A percentile compares a stretch with the other conserved stretches of the same genome.
These are phyloP conservation scores for Formica selysi DNA, from an alignment of 1,140 invertebrate genomes.

Conservation along the genomic window DNA sequence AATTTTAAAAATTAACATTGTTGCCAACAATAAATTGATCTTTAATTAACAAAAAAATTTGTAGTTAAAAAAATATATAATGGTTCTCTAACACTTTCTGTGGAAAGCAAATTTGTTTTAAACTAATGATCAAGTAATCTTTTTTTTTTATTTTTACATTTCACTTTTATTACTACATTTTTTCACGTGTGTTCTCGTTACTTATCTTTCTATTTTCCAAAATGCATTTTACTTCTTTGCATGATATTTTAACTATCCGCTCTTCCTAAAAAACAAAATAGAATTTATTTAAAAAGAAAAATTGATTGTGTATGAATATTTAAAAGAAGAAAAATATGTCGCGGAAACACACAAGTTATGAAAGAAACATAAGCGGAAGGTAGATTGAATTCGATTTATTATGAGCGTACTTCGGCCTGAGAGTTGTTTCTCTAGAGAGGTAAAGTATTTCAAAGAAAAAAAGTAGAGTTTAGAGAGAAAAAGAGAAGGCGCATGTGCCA, in stretches of 20 bases:
- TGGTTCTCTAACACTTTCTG: not conserved
- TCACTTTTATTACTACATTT: not conserved
- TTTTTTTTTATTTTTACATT: conserved; percentile 18
- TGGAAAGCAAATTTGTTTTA: conserved; percentile 7
- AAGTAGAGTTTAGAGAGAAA: not conserved
- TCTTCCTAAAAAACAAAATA: not conserved
- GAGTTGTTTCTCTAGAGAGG: conserved; percentile 18
- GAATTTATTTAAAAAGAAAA: conserved; percentile 57
- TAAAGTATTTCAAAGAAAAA: not conserved
- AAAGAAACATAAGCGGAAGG: not conserved
- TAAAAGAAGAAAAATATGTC: conserved; percentile 70
- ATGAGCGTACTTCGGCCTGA: conserved; percentile 23
- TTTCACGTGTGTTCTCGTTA: not conserved
- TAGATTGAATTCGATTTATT: conserved; percentile 23
- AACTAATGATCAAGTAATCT: conserved; percentile 32
- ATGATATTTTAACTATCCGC: not conserved
- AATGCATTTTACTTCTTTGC: conserved; percentile 35
- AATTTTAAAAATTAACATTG: not conserved
- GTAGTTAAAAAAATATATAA: not conserved
- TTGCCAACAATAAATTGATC: not conserved
- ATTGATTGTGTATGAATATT: conserved; percentile 70
- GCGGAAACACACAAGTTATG: not conserved
- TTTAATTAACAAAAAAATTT: not conserved
- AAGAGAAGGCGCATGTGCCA: not conserved
- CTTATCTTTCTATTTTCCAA: conserved; percentile 27